These are phyloP conservation scores for Tromatobia lineatoria DNA, from an alignment of 2,888 invertebrate species.

Conservation along the genomic window DNA sequence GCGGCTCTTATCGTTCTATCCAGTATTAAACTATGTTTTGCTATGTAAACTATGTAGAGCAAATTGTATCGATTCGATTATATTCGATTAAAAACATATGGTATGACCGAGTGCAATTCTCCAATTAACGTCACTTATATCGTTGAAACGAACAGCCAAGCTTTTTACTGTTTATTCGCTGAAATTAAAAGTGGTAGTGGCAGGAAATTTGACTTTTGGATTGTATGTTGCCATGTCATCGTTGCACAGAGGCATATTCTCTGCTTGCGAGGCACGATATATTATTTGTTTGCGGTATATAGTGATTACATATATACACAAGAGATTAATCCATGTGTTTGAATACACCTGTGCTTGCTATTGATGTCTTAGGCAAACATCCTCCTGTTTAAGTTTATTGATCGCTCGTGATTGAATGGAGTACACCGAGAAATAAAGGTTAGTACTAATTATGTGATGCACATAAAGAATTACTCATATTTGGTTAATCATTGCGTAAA, in stretches of 20 bases:
- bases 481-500: no score
- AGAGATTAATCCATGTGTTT: no score
- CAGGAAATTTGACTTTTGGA: background rate
- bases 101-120: background rate
- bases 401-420: no score
- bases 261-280: background rate
- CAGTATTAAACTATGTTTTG: background rate
- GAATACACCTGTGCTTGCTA: no score
- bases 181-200: background rate
- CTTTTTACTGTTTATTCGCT: background rate
- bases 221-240: background rate
- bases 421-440: no score
- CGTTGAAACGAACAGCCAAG: background rate
- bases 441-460: no score
- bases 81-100: background rate
- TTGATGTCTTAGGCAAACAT: no score
- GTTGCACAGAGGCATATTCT: background rate
- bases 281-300: background rate
- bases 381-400: no score
- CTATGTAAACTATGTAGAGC: background rate
- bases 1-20: background rate
- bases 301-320: background rate
- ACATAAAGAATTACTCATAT: no score
- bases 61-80: slow-evolving; percentile 1
- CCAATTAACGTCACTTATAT: slow-evolving; percentile 33